Percentiles rank a stretch among this genome's conserved stretches.
Conservation (phyloP, 92 coral and sea anemone species). For the Zoanthus solanderi region DNA sequence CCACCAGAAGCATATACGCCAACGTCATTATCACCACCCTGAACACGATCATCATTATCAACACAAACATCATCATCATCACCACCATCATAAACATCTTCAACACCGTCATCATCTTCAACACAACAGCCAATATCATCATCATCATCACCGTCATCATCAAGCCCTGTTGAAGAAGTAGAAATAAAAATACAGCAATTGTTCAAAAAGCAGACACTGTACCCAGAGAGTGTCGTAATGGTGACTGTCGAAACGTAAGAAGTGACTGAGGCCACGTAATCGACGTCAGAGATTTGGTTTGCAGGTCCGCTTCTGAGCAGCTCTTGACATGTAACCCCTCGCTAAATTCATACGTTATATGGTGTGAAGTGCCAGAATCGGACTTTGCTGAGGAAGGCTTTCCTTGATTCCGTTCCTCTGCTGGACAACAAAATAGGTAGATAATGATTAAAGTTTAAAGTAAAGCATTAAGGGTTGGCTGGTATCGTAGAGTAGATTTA, state of each 20-base stretch:
- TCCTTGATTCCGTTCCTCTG: not conserved
- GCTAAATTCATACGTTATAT: not conserved
- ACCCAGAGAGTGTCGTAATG: conserved; percentile 30
- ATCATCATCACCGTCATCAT: too few species aligned
- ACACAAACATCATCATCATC: too few species aligned
- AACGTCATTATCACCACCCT: too few species aligned
- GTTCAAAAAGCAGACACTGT: not conserved
- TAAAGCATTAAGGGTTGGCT: not conserved
- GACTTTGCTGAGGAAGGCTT: conserved; percentile 79
- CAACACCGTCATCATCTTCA: too few species aligned
- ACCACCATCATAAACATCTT: too few species aligned
- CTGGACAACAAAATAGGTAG: not conserved
- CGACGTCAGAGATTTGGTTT: not conserved
- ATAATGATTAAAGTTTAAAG: not conserved
- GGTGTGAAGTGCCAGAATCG: conserved; percentile 51
- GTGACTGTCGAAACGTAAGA: not conserved
- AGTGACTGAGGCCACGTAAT: conserved; percentile 2
- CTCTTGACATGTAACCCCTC: conserved; percentile 25
- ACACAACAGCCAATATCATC: too few species aligned
- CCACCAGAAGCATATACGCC: too few species aligned
- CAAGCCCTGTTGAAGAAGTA: too few species aligned
- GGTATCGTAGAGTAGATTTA: too few species aligned
- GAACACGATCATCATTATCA: too few species aligned
- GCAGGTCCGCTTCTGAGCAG: conserved; percentile 33
- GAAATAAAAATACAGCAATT: too few species aligned